phyloP scores from a whole-genome alignment of 2,888 invertebrate species.

The Eupeodes luniger region DNA sequence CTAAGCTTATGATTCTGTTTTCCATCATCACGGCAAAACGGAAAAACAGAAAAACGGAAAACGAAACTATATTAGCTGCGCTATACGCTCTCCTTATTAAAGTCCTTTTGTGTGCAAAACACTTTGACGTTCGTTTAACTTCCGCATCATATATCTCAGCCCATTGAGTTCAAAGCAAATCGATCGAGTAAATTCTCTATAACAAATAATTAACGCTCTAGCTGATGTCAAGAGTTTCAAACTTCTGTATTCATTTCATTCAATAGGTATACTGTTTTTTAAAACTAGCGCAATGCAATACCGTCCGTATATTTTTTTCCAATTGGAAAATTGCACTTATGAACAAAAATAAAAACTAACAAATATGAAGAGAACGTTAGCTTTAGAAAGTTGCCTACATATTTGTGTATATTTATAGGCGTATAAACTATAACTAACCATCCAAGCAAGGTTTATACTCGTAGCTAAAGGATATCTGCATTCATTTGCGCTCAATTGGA shows the following conservation, averaged over 20 bases:
- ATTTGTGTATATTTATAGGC: not conserved
- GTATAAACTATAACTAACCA: too few species aligned
- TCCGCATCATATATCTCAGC: slow-evolving; percentile 70
- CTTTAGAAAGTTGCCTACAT: slow-evolving; percentile 11
- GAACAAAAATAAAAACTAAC: slow-evolving; percentile 31
- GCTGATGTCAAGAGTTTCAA: slow-evolving; percentile 64
- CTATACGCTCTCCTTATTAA: slow-evolving; percentile 48
- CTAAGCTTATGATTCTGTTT: not conserved
- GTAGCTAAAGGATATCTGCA: slow-evolving; percentile 41
- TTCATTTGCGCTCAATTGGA: slow-evolving; percentile 60
- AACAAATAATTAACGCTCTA: slow-evolving; percentile 74
- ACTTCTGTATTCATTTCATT: slow-evolving; percentile 47
- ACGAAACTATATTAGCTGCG: slow-evolving; percentile 39
- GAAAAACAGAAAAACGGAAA: too few species aligned
- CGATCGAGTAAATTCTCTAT: slow-evolving; percentile 69
- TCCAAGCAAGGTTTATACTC: not conserved
- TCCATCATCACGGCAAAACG: not conserved
- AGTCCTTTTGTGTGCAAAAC: slow-evolving; percentile 72
- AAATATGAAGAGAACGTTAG: slow-evolving; percentile 36
- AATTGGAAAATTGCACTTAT: slow-evolving; percentile 34
- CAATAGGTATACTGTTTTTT: not conserved
- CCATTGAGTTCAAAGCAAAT: slow-evolving; percentile 73
- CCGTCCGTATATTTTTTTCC: slow-evolving; percentile 27
- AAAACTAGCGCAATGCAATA: not conserved
- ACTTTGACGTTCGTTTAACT: slow-evolving; percentile 74